Conservation (phyloP, 2,113 vertebrate species). For the Lepisosteus osseus region DNA sequence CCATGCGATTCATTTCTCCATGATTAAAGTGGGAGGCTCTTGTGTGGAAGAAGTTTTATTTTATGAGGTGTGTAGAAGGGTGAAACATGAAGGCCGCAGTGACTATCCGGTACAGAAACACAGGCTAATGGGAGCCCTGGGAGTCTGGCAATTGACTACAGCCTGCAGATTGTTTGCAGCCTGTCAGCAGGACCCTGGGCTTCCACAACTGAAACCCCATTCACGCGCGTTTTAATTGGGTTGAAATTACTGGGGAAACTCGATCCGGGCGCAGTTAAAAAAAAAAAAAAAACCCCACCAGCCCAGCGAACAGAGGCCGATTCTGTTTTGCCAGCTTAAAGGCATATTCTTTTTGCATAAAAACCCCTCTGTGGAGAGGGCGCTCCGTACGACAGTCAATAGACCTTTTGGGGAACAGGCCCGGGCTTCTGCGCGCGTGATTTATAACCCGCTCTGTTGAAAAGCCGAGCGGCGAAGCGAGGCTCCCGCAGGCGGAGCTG, state of each 20-base stretch:
- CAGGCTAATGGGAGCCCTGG: neutral
- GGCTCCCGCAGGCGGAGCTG: too few relatives aligned
- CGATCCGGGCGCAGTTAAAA: neutral
- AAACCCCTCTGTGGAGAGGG: neutral
- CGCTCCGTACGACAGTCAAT: neutral
- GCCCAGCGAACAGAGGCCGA: neutral
- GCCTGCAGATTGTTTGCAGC: neutral
- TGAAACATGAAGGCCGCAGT: neutral
- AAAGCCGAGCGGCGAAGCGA: too few relatives aligned
- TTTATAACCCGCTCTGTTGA: neutral
- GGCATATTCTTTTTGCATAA: neutral
- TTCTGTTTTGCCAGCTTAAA: neutral
- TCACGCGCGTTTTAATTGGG: neutral
- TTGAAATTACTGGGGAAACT: constrained; percentile 9
- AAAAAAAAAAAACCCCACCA: neutral
- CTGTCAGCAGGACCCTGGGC: neutral
- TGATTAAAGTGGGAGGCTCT: neutral
- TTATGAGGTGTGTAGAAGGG: neutral
- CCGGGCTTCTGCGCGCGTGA: neutral
- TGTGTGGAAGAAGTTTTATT: neutral
- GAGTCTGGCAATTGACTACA: neutral
- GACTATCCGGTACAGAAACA: neutral
- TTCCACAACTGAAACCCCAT: constrained; percentile 2
- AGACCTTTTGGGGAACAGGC: neutral
- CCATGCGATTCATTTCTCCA: neutral